Evolutionary conservation across 2,888 invertebrate species (phyloP).

Genomic region (Thera britannica): DNA sequence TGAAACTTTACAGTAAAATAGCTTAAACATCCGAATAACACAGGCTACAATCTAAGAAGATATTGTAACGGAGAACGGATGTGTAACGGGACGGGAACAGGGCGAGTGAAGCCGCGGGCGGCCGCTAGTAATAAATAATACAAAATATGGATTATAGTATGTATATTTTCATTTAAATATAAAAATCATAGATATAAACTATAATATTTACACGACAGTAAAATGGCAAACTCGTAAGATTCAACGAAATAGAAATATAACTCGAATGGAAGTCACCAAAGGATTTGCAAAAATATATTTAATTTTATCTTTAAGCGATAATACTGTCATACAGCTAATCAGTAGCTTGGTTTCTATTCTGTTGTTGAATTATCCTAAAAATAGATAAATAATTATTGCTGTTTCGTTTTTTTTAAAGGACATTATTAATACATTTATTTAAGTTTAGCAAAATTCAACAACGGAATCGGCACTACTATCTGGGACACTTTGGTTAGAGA

Average conservation of each 20-base stretch:
- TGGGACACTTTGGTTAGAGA: neutral
- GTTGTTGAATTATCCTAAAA: no score
- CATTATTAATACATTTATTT: no score
- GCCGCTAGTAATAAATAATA: constrained; percentile 44
- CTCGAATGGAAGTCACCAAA: constrained; percentile 37
- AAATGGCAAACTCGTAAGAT: constrained; percentile 75
- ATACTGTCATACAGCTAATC: constrained; percentile 31
- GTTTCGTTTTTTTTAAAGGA: no score
- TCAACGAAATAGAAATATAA: constrained; percentile 54
- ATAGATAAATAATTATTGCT: no score
- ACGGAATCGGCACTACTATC: neutral
- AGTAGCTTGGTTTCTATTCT: constrained; percentile 9
- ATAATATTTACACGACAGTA: constrained; percentile 80
- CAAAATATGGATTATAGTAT: constrained; percentile 59
- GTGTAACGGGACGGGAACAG: no score
- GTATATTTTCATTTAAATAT: constrained; percentile 80
- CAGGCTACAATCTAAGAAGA: no score
- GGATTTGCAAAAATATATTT: constrained; percentile 16
- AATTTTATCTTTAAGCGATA: constrained; percentile 27
- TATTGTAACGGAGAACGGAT: no score
- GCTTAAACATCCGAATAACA: no score
- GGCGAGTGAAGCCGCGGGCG: no score
- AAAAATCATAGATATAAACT: constrained; percentile 80
- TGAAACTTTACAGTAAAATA: no score
- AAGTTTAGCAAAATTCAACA: no score